phyloP scores from a whole-genome alignment of 1,140 invertebrate species.

The Drosophila melanogaster region Release_6_plus_ISO1_MT NT_033779.5:14499501-14500000 shows the following conservation, averaged over 20 bases:
- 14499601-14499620: constrained; percentile 58
- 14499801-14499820: constrained; percentile 75
- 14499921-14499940: constrained; percentile 84
- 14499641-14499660: constrained; percentile 34
- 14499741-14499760: constrained; percentile 78
- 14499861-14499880: constrained; percentile 84
- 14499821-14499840: constrained; percentile 75
- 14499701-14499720: constrained; percentile 68
- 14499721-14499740: constrained; percentile 78
- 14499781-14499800: constrained; percentile 52
- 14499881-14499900: constrained; percentile 81
- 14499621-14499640: constrained; percentile 51
- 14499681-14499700: constrained; percentile 28
- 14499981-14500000: constrained; percentile 40
- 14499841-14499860: constrained; percentile 81
- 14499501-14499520: constrained; percentile 79
- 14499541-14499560: constrained; percentile 82
- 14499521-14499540: constrained; percentile 84
- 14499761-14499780: constrained; percentile 32
- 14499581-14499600: constrained; percentile 63
- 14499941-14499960: constrained; percentile 81
- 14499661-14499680: constrained; percentile 5
- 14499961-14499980: constrained; percentile 82
- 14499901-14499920: constrained; percentile 47
- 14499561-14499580: constrained; percentile 82